Percentiles rank a stretch among this genome's conserved stretches.
Conservation (phyloP, 2,888 invertebrate genomes). For the Helleia helle region DNA sequence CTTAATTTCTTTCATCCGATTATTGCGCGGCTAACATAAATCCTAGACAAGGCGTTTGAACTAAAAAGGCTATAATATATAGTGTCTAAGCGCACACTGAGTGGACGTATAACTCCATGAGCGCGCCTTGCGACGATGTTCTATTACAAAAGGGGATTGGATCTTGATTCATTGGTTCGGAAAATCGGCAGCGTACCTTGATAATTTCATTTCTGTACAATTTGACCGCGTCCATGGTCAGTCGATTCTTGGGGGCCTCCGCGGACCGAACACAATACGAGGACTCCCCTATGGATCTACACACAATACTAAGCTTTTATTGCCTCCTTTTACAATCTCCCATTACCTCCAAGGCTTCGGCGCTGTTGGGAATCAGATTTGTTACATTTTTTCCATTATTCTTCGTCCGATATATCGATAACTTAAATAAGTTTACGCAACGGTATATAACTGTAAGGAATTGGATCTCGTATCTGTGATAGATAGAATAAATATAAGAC, state of each 20-base stretch:
- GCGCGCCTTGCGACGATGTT: conserved; percentile 70
- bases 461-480: conserved; percentile 9
- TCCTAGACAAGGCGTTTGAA: conserved; percentile 18
- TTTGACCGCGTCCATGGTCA: conserved; percentile 72
- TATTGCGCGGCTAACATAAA: background rate
- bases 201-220: conserved; percentile 75
- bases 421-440: conserved; percentile 31
- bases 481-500: conserved; percentile 6
- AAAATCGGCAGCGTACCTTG: conserved; percentile 75
- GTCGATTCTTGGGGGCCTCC: conserved; percentile 66
- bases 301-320: conserved; percentile 74
- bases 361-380: conserved; percentile 68
- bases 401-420: conserved; percentile 51
- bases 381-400: conserved; percentile 52
- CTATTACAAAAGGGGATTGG: conserved; percentile 75
- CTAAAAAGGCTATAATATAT: conserved; percentile 29
- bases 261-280: conserved; percentile 65
- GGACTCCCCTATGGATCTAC: conserved; percentile 64
- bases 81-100: conserved; percentile 56
- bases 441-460: conserved; percentile 11
- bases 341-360: conserved; percentile 65
- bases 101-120: conserved; percentile 64
- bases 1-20: conserved; percentile 5
- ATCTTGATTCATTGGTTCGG: conserved; percentile 75
- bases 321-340: conserved; percentile 73